These are phyloP conservation scores for Rhabdomys pumilio DNA, from an alignment of 2,797 vertebrate species.

Conservation along the genomic window DNA sequence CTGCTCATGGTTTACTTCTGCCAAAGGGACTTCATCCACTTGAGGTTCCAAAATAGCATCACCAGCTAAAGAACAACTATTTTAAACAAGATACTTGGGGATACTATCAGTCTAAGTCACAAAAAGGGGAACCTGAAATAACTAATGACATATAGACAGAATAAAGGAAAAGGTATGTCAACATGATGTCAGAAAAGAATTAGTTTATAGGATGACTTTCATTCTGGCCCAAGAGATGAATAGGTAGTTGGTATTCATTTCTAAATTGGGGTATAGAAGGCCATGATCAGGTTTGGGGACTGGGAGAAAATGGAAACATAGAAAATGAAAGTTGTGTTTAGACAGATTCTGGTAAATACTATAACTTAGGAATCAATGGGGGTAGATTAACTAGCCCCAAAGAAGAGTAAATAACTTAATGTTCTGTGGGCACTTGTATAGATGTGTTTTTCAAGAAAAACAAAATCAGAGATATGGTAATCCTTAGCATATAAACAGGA, in stretches of 20 bases:
- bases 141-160: not conserved
- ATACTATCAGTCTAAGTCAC: not conserved
- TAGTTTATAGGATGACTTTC: not conserved
- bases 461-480: not conserved
- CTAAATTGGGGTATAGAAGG: not conserved
- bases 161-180: not conserved
- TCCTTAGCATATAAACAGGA: not conserved
- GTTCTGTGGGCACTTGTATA: not conserved
- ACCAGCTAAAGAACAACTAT: not conserved
- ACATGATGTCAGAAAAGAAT: not conserved
- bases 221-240: not conserved
- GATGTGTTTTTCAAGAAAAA: constrained; percentile 34
- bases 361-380: not conserved
- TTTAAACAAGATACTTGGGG: not conserved
- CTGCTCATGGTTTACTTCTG: not conserved
- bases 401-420: not conserved
- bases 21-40: not conserved
- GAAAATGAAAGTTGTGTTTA: not conserved
- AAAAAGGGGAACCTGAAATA: not conserved
- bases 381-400: not conserved
- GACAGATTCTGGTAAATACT: not conserved
- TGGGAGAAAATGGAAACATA: not conserved
- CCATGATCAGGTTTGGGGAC: not conserved
- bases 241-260: not conserved
- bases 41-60: not conserved